Evolutionary conservation across 2,888 invertebrate genomes (phyloP), one percentile per base, ranked within the genome.

Genomic region (Bursaphelenchus okinawaensis): DNA sequence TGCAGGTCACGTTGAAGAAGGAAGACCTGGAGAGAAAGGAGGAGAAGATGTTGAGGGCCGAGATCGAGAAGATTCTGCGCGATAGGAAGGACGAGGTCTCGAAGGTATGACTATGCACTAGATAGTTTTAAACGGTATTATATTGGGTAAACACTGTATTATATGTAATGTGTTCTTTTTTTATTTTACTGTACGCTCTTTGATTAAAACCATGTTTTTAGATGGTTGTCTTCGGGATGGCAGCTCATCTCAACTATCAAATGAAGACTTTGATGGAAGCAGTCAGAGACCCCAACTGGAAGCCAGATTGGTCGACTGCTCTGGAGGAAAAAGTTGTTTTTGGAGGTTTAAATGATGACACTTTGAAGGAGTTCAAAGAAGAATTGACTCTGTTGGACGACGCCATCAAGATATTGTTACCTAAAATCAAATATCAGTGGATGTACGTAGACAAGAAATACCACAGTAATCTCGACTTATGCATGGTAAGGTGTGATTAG

Each of bases 1-100:
- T 52, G 19, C 26, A 40, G 29, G 31, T 40, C 24, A 27, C 19
- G 22, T 54, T 28, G 20, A 55, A 52, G 20, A 52, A 57, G 59
- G 61, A 54, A 51, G 55, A 67, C 8, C 19, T 22, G 27, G 51
- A 55, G 20, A 40, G 55, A 12, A 54, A 62, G 27, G 62, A 57
- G 63, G 61, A 54, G 50, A 60, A 65, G 12, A 19, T 22, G 22
- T 40, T 60, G 9, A 40, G 55, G 9, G 7, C 51, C 24, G 67
- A 64, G 56, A 66, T 60, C 19, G 64, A 50, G 29, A 57, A 62
- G 20, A 64, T 55, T 20, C 61, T 62, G 23, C 66, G 63, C 9
- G 64, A 59, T 23, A 28, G 28, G 1, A 55, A 23, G 2, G 56
- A 56, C n/a, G 6, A 40, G 16, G n/a, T 40, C n/a, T 40, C 40